phyloP scores from a whole-genome alignment of 1,140 invertebrate species.

The Chrysopa pallens region DNA sequence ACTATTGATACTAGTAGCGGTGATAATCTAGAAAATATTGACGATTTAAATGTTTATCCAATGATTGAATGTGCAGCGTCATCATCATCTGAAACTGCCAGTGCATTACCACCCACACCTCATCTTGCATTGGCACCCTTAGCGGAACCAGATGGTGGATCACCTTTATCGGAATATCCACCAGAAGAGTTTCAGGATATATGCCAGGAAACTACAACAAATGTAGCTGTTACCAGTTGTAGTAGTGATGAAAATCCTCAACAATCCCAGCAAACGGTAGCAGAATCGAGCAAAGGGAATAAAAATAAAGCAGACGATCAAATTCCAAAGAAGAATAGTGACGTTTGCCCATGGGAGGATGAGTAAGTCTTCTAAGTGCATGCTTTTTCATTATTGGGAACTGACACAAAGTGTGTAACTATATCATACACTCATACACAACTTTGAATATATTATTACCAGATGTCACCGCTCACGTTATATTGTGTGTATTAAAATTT shows the following conservation, averaged over 20 bases:
- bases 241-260: slow-evolving; percentile 1
- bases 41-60: not conserved
- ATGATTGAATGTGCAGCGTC: slow-evolving; percentile 9
- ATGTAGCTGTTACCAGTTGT: not conserved
- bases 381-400: not conserved
- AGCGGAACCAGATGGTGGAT: slow-evolving; percentile 41
- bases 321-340: slow-evolving; percentile 36
- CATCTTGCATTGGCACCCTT: slow-evolving; percentile 31
- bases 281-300: slow-evolving; percentile 14
- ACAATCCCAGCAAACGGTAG: slow-evolving; percentile 11
- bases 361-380: slow-evolving; percentile 46
- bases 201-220: not conserved
- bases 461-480: not conserved
- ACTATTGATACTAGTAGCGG: slow-evolving; percentile 11
- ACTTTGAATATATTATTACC: not conserved
- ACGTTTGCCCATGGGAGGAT: slow-evolving; percentile 78
- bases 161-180: slow-evolving; percentile 28
- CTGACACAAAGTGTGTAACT: not conserved
- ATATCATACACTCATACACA: not conserved
- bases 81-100: not conserved
- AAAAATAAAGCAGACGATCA: slow-evolving; percentile 22
- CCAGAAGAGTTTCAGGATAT: slow-evolving; percentile 11
- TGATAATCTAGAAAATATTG: slow-evolving; percentile 7
- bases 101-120: slow-evolving; percentile 13
- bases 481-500: slow-evolving; percentile 1